Evolutionary conservation across 2,888 invertebrate species (phyloP).

Genomic region (Microctonus hyperodae): DNA sequence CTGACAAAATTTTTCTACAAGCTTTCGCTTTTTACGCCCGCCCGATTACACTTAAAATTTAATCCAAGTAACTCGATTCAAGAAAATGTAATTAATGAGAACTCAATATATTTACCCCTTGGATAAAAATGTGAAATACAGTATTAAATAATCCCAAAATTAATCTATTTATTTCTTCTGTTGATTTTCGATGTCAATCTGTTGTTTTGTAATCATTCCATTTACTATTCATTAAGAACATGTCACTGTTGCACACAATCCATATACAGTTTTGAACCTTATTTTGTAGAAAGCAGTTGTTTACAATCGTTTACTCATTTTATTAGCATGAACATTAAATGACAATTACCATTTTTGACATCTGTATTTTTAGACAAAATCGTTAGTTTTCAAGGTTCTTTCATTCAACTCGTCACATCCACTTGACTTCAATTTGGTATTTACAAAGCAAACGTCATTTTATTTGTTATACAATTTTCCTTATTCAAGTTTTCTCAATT

Average conservation of each 20-base stretch:
- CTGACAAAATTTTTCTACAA: conserved; percentile 42
- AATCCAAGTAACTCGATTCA: neutral
- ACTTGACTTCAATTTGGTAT: conserved; percentile 40
- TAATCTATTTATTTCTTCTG: neutral
- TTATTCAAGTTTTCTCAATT: conserved; percentile 14
- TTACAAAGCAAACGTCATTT: conserved; percentile 46
- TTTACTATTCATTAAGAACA: neutral
- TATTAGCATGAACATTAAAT: neutral
- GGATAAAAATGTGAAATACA: neutral
- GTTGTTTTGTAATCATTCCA: neutral
- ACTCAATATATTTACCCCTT: neutral
- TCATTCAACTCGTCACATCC: conserved; percentile 22
- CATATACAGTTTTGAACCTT: neutral
- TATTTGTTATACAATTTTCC: conserved; percentile 18
- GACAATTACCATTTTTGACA: neutral
- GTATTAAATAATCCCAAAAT: neutral
- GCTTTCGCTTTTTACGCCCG: conserved; percentile 11
- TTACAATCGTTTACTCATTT: neutral
- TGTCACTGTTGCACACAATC: neutral
- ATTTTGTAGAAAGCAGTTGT: neutral
- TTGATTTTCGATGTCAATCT: neutral
- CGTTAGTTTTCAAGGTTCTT: neutral
- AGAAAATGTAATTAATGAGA: neutral
- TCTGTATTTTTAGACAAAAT: conserved; percentile 15
- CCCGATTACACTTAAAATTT: neutral